phyloP scores from a whole-genome alignment of 23 tunicate species.

The Styela clava region DNA sequence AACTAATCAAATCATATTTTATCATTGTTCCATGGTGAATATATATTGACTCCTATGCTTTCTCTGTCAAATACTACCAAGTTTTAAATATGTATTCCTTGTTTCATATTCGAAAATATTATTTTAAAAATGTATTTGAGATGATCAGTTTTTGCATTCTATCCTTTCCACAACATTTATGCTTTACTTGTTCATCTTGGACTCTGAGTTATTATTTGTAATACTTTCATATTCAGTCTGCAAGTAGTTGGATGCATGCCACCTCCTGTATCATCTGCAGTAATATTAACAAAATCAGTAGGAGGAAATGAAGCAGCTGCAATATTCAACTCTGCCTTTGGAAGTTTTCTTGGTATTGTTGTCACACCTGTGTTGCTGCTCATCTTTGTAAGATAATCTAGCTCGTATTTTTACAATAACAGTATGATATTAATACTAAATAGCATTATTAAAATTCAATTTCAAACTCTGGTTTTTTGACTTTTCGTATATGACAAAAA shows the following conservation, averaged over 20 bases:
- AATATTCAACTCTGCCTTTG: slow-evolving; percentile 97
- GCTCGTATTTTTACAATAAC: neutral
- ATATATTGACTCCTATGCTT: too few species aligned
- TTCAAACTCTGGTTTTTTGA: neutral
- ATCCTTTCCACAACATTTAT: too few species aligned
- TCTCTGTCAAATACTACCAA: too few species aligned
- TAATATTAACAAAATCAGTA: slow-evolving; percentile 88
- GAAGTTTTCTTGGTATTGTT: slow-evolving; percentile 89
- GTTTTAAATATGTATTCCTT: too few species aligned
- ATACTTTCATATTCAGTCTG: slow-evolving; percentile 66
- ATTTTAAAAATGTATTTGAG: too few species aligned
- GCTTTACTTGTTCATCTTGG: too few species aligned
- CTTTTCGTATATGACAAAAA: too few species aligned
- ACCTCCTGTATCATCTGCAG: slow-evolving; percentile 99
- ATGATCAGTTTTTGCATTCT: too few species aligned
- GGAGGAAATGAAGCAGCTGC: slow-evolving; percentile 99
- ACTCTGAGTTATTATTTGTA: too few species aligned
- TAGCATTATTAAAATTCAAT: neutral
- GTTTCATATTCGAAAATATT: too few species aligned
- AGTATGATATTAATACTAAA: neutral
- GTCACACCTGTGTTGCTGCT: slow-evolving; percentile 82
- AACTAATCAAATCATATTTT: too few species aligned
- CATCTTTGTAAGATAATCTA: slow-evolving; percentile 88
- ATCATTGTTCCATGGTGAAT: too few species aligned
- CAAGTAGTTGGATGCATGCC: slow-evolving; percentile 98